Evolutionary conservation across 2,113 vertebrate genomes (phyloP).

Genomic region (Shinisaurus crocodilurus): DNA sequence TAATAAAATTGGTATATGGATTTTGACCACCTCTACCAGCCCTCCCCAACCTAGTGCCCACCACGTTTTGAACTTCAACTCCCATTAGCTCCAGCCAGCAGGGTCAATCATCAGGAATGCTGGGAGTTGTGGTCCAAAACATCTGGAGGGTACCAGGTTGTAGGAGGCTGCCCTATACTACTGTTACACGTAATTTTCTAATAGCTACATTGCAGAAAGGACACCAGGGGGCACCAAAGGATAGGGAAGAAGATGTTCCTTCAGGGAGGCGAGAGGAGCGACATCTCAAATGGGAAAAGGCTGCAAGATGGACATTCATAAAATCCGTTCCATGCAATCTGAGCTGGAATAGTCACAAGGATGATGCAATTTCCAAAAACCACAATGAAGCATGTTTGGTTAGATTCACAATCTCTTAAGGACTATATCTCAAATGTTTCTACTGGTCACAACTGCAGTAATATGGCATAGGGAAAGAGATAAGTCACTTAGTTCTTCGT

Average conservation of each 20-base stretch:
- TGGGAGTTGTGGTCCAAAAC: too few species aligned
- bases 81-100: too few species aligned
- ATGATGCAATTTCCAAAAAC: not conserved
- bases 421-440: not conserved
- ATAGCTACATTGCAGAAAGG: not conserved
- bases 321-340: not conserved
- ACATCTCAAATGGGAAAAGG: not conserved
- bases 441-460: not conserved
- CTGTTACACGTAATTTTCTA: not conserved
- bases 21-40: not conserved
- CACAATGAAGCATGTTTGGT: not conserved
- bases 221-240: constrained; percentile 3
- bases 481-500: too few species aligned
- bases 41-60: too few species aligned
- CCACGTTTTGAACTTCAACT: too few species aligned
- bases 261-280: not conserved
- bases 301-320: not conserved
- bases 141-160: too few species aligned
- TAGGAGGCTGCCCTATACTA: too few species aligned
- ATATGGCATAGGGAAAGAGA: not conserved
- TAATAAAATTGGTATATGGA: not conserved
- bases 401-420: not conserved
- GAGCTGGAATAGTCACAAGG: not conserved
- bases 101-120: too few species aligned
- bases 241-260: not conserved